These are phyloP conservation scores for Latrodectus hesperus DNA, from an alignment of 2,888 invertebrate genomes.

Conservation along the genomic window DNA sequence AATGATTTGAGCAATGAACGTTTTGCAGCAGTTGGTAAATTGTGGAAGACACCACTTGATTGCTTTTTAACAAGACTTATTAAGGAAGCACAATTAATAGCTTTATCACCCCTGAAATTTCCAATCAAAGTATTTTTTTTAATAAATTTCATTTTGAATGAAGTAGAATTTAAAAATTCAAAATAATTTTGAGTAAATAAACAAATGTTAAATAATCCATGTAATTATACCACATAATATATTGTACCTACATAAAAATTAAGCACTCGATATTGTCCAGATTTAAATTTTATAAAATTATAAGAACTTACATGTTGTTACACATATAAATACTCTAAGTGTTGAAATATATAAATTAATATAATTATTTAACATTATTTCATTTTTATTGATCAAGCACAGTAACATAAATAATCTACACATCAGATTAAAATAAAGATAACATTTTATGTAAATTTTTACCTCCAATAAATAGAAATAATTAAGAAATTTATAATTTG, in stretches of 20 bases:
- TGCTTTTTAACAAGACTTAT: slow-evolving; percentile 68
- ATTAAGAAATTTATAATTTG: neutral
- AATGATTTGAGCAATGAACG: slow-evolving; percentile 84
- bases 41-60: slow-evolving; percentile 70
- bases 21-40: slow-evolving; percentile 79
- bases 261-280: no score
- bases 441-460: neutral
- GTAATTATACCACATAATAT: no score
- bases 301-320: no score
- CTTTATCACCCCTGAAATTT: slow-evolving; percentile 65
- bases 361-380: neutral
- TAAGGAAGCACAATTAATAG: slow-evolving; percentile 66
- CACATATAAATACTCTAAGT: no score
- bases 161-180: no score
- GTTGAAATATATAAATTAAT: neutral
- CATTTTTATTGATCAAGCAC: neutral
- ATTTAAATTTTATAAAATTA: no score
- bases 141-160: no score
- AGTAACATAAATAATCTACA: neutral
- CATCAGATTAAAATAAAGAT: neutral
- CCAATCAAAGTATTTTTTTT: no score
- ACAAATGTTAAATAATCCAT: no score
- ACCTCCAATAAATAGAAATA: neutral
- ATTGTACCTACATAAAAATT: no score
- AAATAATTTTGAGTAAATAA: no score